Percentiles rank a stretch among this genome's conserved stretches.
Conservation (phyloP, 2,888 invertebrate species). For the Drosophila merina region DNA sequence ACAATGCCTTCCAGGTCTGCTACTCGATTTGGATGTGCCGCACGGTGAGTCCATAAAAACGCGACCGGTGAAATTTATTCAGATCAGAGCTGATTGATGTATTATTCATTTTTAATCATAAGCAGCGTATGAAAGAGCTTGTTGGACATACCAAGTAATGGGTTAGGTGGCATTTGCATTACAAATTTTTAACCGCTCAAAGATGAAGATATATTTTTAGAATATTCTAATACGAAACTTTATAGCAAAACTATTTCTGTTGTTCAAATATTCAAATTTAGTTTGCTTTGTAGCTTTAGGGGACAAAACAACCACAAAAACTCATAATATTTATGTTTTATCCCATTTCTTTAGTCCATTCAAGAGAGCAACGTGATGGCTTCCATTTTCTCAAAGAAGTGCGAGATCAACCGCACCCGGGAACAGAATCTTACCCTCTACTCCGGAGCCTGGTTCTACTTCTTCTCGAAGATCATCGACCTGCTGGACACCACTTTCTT, state of each 20-base stretch:
- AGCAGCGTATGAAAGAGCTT: slow-evolving; percentile 10
- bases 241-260: background rate
- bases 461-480: slow-evolving; percentile 91
- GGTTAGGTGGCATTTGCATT: slow-evolving; percentile 6
- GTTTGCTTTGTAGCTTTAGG: background rate
- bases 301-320: background rate
- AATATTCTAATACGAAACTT: background rate
- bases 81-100: slow-evolving; percentile 17
- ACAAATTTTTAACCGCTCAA: background rate
- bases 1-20: slow-evolving; percentile 95
- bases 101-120: slow-evolving; percentile 37
- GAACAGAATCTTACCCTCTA: slow-evolving; percentile 85
- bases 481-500: slow-evolving; percentile 94
- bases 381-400: slow-evolving; percentile 80
- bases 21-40: slow-evolving; percentile 90
- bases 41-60: slow-evolving; percentile 70
- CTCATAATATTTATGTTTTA: background rate
- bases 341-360: slow-evolving; percentile 62
- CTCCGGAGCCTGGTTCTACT: slow-evolving; percentile 90
- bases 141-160: slow-evolving; percentile 19
- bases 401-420: slow-evolving; percentile 80
- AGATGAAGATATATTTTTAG: background rate
- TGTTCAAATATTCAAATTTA: background rate
- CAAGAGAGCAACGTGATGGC: slow-evolving; percentile 79
- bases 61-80: slow-evolving; percentile 27